phyloP scores from a whole-genome alignment of 35 echinoderm and acorn worm genomes.

The Heliocidaris tuberculata region DNA sequence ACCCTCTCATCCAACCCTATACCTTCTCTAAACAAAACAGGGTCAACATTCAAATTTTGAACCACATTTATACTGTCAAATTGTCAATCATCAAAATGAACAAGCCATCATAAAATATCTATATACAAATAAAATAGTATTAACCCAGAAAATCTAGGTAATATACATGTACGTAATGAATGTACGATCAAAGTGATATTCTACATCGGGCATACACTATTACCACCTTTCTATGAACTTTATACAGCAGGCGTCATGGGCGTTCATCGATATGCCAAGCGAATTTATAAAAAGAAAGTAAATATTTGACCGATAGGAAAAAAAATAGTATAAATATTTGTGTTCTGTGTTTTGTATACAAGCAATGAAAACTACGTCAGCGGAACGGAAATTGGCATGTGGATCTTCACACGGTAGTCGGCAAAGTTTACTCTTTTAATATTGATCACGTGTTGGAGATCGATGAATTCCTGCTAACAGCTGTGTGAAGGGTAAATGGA shows the following conservation, averaged over 20 bases:
- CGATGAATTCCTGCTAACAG: neutral
- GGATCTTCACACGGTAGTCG: neutral
- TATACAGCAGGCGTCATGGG: neutral
- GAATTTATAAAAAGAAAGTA: neutral
- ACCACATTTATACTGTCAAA: no score
- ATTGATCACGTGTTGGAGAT: neutral
- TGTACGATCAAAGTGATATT: no score
- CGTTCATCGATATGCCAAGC: neutral
- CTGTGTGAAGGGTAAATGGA: neutral
- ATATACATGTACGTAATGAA: no score
- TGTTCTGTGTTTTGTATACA: neutral
- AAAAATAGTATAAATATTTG: neutral
- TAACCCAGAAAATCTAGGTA: no score
- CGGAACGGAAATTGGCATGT: neutral
- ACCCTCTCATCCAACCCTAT: no score
- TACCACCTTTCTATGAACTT: neutral
- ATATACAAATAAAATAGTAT: no score
- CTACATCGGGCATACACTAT: no score
- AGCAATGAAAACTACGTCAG: constrained; percentile 2
- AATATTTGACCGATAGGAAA: neutral
- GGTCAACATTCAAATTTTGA: no score
- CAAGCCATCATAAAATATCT: no score
- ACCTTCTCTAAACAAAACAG: no score
- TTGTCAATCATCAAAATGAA: no score
- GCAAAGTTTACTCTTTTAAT: neutral